Base-by-base conservation (phyloP, 2,797 vertebrate species). In the Rhodeus uyekii region DNA sequence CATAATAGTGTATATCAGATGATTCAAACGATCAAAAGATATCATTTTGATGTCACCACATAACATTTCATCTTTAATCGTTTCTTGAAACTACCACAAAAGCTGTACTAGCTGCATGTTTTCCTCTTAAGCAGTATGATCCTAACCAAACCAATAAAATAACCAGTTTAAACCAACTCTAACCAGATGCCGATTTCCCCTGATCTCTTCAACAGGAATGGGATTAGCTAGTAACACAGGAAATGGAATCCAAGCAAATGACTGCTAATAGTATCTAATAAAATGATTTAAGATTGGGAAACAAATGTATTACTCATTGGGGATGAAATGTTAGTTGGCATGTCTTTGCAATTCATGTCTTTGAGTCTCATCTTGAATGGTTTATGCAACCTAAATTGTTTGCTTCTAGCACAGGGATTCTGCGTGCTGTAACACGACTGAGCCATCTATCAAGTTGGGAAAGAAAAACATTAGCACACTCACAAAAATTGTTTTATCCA, bases 361-460 rank as follows among this genome's bases (percentile, higher is more conserved):
- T 68, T 55, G 34, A 58, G 61, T 44, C 34, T 46, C 55, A 68
- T 48, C n/a, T 38, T 72, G 55, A 69, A 48, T 75, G 83, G 27
- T 84, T 80, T 75, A 84, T 75, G 69, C 78, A 74, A 74, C 22
- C n/a, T 58, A 75, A 78, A 73, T 55, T 65, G 77, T 80, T 78
- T 79, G 46, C 68, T 67, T 64, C 48, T 27, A 74, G 44, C 32
- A 27, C 72, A 42, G 39, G 36, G 76, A 55, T 78, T 44, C 22
- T 65, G 82, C 82, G 5, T 80, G 83, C 78, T 68, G 48, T n/a
- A 75, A 84, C 83, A 80, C 6, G 83, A 81, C 78, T 53, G 39
- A 71, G 44, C 53, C 73, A 42, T 75, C 77, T 68, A 72, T 50
- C 32, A 67, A 36, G 69, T 29, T 80, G 69, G 38, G 68, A 80